Conservation (phyloP, 2,797 vertebrate genomes). For the Acrossocheilus fasciatus region DNA sequence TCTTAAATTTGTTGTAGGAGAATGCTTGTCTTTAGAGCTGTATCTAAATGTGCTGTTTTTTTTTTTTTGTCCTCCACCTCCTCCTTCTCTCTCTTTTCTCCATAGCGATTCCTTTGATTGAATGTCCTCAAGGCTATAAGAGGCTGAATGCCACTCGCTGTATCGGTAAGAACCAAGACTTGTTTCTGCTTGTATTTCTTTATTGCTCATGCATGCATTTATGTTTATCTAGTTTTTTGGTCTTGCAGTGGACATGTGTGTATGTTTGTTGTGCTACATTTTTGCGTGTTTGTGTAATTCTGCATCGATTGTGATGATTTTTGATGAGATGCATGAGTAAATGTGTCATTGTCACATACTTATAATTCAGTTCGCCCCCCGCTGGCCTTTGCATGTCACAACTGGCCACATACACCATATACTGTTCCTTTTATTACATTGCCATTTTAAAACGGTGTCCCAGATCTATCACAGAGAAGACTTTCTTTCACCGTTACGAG, state of each 20-base stretch:
- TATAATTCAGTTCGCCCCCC: background rate
- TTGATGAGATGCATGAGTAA: background rate
- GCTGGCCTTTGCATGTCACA: background rate
- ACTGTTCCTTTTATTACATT: background rate
- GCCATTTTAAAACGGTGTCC: background rate
- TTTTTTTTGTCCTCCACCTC: background rate
- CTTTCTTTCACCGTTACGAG: background rate
- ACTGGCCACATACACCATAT: background rate
- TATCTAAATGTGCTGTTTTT: constrained; percentile 4
- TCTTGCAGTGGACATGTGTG: constrained; percentile 5
- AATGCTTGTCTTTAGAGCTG: background rate
- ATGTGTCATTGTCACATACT: background rate
- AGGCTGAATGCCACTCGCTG: constrained; percentile 92
- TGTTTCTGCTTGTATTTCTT: background rate
- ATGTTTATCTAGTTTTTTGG: background rate
- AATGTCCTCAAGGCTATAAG: constrained; percentile 94
- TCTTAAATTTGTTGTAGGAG: constrained; percentile 63
- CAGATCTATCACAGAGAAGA: constrained; percentile 5
- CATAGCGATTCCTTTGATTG: constrained; percentile 86
- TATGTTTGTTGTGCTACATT: constrained; percentile 3
- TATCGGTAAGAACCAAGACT: constrained; percentile 82
- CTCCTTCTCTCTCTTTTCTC: constrained; percentile 20
- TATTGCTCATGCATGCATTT: background rate
- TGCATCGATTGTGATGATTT: constrained; percentile 43
- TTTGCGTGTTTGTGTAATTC: constrained; percentile 15